Evolutionary conservation across 2,113 vertebrate genomes (phyloP).

Genomic region (Malurus melanocephalus): DNA sequence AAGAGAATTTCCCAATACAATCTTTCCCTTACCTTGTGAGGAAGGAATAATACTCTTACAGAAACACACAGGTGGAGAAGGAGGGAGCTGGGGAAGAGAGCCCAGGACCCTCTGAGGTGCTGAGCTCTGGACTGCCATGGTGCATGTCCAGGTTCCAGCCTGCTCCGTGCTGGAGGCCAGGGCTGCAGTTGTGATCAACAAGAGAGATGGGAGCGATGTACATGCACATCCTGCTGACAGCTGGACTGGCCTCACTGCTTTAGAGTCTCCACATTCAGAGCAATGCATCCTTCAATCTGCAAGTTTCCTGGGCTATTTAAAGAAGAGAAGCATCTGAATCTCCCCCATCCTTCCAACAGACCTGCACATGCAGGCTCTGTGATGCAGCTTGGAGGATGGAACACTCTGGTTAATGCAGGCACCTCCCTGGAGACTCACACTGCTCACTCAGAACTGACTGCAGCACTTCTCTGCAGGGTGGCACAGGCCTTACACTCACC

Average conservation of each 20-base stretch:
- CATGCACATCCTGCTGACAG: not conserved
- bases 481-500: not conserved
- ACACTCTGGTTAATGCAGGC: not conserved
- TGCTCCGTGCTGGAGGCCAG: not conserved
- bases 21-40: not conserved
- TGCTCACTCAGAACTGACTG: not conserved
- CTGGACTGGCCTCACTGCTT: rapidly evolving
- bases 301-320: not conserved
- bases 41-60: not conserved
- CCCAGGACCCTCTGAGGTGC: not conserved
- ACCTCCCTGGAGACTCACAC: not conserved
- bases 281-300: not conserved
- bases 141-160: not conserved
- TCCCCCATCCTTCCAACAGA: not conserved
- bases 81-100: not conserved
- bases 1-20: not conserved
- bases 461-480: not conserved
- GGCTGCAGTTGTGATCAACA: not conserved
- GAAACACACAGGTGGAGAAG: not conserved
- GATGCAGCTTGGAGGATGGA: not conserved
- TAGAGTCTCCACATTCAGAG: not conserved
- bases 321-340: not conserved
- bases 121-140: not conserved
- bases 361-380: not conserved
- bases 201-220: not conserved